Conservation (phyloP, 2,113 vertebrate genomes). For the Haliaeetus leucogaster region DNA sequence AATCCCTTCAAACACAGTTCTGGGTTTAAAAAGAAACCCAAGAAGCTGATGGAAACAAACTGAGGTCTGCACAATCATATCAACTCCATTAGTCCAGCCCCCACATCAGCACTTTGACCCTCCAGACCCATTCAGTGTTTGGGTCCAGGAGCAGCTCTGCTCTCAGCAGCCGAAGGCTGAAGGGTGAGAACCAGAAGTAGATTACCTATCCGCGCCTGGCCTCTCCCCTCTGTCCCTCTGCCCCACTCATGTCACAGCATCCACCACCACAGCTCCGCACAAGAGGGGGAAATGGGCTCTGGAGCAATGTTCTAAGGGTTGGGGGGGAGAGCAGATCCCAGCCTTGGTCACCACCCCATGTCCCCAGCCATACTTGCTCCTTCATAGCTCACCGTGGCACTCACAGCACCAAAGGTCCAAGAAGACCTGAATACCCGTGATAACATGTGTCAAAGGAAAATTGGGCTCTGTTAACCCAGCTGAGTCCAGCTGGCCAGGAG, state of each 20-base stretch:
- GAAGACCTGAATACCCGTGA: neutral
- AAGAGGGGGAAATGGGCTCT: neutral
- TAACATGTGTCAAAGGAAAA: neutral
- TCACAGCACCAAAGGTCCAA: neutral
- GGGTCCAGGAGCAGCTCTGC: neutral
- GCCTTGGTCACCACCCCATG: accelerated
- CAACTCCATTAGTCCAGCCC: neutral
- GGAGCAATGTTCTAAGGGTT: neutral
- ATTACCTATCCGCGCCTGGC: neutral
- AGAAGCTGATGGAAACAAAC: neutral
- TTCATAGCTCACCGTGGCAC: neutral
- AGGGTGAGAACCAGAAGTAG: neutral
- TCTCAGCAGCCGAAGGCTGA: neutral
- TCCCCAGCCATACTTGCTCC: neutral
- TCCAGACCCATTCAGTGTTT: neutral
- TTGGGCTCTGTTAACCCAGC: neutral
- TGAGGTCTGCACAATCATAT: neutral
- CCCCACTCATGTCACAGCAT: neutral
- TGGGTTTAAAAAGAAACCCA: neutral
- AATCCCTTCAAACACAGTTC: neutral
- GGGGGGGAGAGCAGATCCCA: neutral
- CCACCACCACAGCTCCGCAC: neutral
- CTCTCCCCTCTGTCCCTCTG: neutral
- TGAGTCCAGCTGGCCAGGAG: neutral
- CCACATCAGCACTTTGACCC: accelerated